phyloP scores from a whole-genome alignment of 1,140 invertebrate genomes.

The Oppia nitens region DNA sequence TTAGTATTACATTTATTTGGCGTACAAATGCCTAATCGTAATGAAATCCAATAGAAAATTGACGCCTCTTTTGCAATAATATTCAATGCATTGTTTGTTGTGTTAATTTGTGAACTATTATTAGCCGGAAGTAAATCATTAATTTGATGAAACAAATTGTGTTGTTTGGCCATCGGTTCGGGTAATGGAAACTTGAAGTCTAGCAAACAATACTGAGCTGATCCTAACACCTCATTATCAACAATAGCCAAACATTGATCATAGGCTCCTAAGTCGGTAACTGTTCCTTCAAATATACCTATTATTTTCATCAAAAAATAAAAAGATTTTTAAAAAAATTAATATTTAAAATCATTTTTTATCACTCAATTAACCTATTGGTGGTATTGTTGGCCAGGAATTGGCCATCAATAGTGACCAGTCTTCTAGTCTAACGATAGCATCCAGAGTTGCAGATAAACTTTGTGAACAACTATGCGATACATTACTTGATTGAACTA shows the following conservation, averaged over 20 bases:
- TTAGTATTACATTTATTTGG: background rate
- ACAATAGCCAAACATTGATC: conserved; percentile 7
- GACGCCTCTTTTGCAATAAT: background rate
- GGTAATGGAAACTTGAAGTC: background rate
- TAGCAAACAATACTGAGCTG: background rate
- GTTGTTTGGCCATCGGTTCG: background rate
- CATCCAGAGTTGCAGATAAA: background rate
- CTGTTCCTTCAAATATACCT: conserved; percentile 11
- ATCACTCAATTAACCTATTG: background rate
- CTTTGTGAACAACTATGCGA: background rate
- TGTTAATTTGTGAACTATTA: background rate
- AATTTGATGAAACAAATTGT: background rate
- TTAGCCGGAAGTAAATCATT: background rate
- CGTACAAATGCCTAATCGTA: background rate
- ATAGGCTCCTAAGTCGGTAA: conserved; percentile 7
- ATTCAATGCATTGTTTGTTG: background rate
- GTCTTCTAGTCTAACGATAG: background rate
- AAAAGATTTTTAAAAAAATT: background rate
- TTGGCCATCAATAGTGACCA: background rate
- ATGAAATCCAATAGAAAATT: background rate
- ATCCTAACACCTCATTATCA: background rate
- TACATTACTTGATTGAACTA: background rate
- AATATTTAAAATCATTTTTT: background rate
- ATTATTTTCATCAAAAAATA: background rate
- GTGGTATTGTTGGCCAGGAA: background rate